Percentiles rank a stretch among this genome's conserved stretches.
Conservation (phyloP, 2,113 vertebrate species). For the Festucalex cinctus region DNA sequence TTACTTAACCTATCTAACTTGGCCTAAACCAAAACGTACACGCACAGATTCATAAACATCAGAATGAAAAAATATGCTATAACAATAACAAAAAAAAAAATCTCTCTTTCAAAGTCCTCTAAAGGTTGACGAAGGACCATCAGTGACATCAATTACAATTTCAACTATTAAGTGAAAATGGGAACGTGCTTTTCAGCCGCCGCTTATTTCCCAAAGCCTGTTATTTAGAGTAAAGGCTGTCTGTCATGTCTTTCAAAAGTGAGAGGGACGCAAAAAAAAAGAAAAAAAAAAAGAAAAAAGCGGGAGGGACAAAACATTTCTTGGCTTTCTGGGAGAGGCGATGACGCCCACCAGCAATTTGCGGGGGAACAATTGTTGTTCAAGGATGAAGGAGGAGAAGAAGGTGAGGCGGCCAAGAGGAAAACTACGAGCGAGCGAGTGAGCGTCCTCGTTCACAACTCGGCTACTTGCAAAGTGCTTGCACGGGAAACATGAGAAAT, state of each 20-base stretch:
- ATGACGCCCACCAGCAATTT: conserved; percentile 94
- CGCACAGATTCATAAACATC: conserved; percentile 52
- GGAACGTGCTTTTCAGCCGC: conserved; percentile 81
- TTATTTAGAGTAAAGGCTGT: conserved; percentile 95
- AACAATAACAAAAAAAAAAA: conserved; percentile 72
- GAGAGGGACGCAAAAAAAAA: conserved; percentile 24
- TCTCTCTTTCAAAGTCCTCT: conserved; percentile 70
- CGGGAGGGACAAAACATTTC: conserved; percentile 77
- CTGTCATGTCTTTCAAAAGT: conserved; percentile 87
- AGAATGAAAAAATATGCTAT: conserved; percentile 69
- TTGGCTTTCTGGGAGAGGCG: conserved; percentile 80
- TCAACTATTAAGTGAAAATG: conserved; percentile 85
- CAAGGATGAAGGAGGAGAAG: conserved; percentile 67
- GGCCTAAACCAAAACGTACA: conserved; percentile 39
- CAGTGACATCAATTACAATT: conserved; percentile 95
- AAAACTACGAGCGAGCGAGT: not conserved
- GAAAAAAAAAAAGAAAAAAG: conserved; percentile 24
- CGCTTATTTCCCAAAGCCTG: conserved; percentile 96
- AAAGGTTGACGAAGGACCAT: conserved; percentile 92
- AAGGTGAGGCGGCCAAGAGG: not conserved
- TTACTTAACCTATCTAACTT: too few species aligned
- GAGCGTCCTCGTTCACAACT: not conserved
- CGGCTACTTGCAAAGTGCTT: not conserved
- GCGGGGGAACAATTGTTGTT: conserved; percentile 90
- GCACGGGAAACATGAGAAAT: not conserved